Conservation (phyloP, 2,113 vertebrate genomes). For the Climacteris rufus region DNA sequence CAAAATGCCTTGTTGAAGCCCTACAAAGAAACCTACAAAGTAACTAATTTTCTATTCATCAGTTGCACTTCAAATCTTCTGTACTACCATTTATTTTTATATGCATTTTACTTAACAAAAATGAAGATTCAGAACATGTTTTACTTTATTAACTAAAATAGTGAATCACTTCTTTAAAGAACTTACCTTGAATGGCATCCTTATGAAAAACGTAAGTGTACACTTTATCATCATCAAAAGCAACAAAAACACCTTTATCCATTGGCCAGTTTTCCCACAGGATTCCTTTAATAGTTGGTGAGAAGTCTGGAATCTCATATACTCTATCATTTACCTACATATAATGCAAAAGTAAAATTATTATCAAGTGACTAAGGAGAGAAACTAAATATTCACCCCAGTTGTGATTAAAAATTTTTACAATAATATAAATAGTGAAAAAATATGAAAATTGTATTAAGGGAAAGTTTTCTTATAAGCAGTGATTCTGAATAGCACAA, state of each 20-base stretch:
- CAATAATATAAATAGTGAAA: not conserved
- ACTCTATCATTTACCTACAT: slow-evolving; percentile 80
- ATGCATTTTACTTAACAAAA: not conserved
- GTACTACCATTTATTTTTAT: not conserved
- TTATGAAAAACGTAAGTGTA: slow-evolving; percentile 93
- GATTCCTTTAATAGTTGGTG: slow-evolving; percentile 90
- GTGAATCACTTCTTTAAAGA: not conserved
- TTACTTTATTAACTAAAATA: not conserved
- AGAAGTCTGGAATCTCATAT: slow-evolving; percentile 90
- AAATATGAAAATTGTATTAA: not conserved
- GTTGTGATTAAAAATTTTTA: not conserved
- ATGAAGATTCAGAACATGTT: not conserved
- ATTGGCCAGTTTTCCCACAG: slow-evolving; percentile 94
- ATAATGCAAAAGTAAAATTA: not conserved
- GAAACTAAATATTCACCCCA: not conserved
- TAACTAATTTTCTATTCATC: not conserved
- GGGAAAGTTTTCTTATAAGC: not conserved
- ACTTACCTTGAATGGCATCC: slow-evolving; percentile 87
- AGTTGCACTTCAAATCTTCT: not conserved
- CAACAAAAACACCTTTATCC: slow-evolving; percentile 89
- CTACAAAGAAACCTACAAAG: not conserved
- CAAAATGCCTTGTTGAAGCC: not conserved
- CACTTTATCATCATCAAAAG: slow-evolving; percentile 91
- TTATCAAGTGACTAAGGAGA: not conserved
- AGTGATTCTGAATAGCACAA: not conserved